These are phyloP conservation scores for Stylophora pistillata DNA, from an alignment of 64 coral and sea anemone genomes.

Conservation along the genomic window DNA sequence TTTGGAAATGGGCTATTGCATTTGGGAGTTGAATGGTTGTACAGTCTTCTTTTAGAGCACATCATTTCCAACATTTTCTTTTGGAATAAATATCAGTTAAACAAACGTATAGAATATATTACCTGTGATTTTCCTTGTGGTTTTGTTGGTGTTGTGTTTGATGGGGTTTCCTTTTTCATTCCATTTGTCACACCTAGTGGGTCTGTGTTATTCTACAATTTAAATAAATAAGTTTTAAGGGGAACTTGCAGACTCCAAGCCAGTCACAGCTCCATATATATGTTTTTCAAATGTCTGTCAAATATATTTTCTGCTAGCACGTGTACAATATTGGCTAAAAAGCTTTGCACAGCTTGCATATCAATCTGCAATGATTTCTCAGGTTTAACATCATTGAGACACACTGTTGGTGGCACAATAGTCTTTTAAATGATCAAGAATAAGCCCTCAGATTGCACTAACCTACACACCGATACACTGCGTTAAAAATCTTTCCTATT, in stretches of 20 bases:
- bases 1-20: no score
- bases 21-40: no score
- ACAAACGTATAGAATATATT: not conserved
- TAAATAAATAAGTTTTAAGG: not conserved
- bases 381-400: not conserved
- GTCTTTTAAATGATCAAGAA: no score
- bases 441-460: no score
- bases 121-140: constrained; percentile 41
- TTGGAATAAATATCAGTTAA: no score
- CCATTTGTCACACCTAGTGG: constrained; percentile 22
- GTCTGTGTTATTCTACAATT: constrained; percentile 7
- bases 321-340: not conserved
- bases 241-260: not conserved
- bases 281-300: no score
- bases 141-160: not conserved
- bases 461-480: no score
- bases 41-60: no score
- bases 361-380: not conserved
- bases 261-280: no score
- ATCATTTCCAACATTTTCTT: no score
- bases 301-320: no score
- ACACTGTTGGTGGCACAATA: not conserved
- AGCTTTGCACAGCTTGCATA: not conserved
- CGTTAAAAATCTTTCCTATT: no score
- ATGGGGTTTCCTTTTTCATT: constrained; percentile 26